phyloP scores from a whole-genome alignment of 2,113 vertebrate species.

The Bos taurus region DNA sequence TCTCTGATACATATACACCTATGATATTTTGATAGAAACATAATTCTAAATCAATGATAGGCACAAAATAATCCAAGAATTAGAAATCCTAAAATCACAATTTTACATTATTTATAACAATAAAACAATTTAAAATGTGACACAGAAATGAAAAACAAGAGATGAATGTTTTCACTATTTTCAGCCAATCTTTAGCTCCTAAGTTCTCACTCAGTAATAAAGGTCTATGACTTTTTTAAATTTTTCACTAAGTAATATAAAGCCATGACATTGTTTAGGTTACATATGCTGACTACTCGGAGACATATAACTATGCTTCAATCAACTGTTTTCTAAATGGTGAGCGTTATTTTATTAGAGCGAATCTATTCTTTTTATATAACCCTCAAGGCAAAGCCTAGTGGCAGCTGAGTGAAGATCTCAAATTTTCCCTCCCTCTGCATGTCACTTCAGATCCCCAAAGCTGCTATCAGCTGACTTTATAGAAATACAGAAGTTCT shows the following conservation, averaged over 20 bases:
- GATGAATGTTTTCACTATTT: constrained; percentile 67
- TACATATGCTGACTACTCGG: constrained; percentile 15
- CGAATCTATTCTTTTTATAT: neutral
- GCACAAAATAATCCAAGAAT: constrained; percentile 70
- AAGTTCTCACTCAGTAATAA: constrained; percentile 70
- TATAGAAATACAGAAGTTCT: neutral
- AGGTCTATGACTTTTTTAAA: constrained; percentile 46
- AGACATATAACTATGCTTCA: neutral
- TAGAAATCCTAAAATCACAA: constrained; percentile 61
- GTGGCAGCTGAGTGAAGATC: neutral
- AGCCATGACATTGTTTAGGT: constrained; percentile 25
- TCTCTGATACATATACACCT: constrained; percentile 21
- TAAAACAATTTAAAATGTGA: constrained; percentile 69
- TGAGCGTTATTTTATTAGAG: neutral
- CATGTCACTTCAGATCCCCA: neutral
- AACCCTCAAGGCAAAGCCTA: neutral
- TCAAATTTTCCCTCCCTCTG: neutral
- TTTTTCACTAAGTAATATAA: constrained; percentile 69
- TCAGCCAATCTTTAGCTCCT: constrained; percentile 61
- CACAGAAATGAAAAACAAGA: constrained; percentile 56
- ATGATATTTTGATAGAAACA: constrained; percentile 59
- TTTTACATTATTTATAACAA: constrained; percentile 71
- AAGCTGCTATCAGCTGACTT: neutral
- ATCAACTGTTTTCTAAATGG: neutral
- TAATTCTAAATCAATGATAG: constrained; percentile 66